phyloP scores from a whole-genome alignment of 2,113 vertebrate species.

The Odobenus rosmarus region DNA sequence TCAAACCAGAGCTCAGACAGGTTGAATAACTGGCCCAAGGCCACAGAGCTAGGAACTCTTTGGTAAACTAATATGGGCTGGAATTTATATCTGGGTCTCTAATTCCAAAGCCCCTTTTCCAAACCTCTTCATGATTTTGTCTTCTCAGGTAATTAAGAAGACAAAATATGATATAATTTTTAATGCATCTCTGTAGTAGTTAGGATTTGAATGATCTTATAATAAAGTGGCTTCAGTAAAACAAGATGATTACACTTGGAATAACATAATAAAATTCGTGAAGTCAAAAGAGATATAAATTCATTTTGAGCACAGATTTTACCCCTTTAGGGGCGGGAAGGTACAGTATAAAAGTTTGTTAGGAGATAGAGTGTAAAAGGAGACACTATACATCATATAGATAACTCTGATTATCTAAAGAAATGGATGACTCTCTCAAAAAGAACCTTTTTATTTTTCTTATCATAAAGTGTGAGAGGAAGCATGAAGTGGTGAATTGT shows the following conservation, averaged over 20 bases:
- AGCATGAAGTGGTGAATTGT: background rate
- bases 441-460: background rate
- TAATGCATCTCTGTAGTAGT: conserved; percentile 1
- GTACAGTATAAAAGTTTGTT: background rate
- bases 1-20: background rate
- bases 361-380: background rate
- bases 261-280: background rate
- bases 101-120: conserved; percentile 13
- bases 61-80: background rate
- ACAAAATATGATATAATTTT: background rate
- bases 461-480: background rate
- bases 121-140: background rate
- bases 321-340: background rate
- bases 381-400: background rate
- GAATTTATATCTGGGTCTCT: background rate
- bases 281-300: background rate
- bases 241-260: conserved; percentile 1
- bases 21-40: background rate
- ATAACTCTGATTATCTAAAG: background rate
- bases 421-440: background rate
- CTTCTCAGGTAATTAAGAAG: background rate
- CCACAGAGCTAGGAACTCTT: background rate
- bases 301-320: background rate
- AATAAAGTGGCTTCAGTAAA: conserved; percentile 28
- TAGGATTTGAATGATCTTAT: background rate